Percentiles rank a stretch among this genome's conserved stretches.
phyloP scores from a whole-genome alignment of 2,888 invertebrate genomes.

The Caenorhabditis sp. region DNA sequence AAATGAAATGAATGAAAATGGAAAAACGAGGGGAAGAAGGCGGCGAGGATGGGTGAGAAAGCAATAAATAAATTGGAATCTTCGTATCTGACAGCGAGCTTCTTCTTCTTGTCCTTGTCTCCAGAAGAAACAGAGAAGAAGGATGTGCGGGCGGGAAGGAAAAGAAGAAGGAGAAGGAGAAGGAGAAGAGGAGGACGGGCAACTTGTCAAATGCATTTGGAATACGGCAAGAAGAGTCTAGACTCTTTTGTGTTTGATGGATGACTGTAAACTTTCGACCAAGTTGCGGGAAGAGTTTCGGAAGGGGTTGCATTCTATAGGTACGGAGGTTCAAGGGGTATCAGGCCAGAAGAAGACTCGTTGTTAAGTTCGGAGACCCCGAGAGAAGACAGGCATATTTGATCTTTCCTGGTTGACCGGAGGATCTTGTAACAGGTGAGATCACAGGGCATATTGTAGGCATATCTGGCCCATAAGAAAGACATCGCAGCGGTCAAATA shows the following conservation, averaged over 20 bases:
- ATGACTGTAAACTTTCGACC: neutral
- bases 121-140: neutral
- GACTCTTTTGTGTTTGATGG: constrained; percentile 1
- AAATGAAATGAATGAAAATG: constrained; percentile 39
- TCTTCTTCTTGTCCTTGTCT: no score
- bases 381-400: no score
- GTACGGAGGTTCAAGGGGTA: no score
- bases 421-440: no score
- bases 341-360: no score
- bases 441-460: no score
- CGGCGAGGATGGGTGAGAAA: constrained; percentile 35
- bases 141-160: neutral
- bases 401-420: no score
- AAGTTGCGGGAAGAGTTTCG: neutral
- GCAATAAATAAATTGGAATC: constrained; percentile 61
- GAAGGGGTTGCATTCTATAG: no score
- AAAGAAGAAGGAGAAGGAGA: neutral
- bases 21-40: constrained; percentile 4
- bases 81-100: constrained; percentile 18
- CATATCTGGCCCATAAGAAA: no score
- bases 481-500: no score
- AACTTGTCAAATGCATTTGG: constrained; percentile 12
- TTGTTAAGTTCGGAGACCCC: no score
- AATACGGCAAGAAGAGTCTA: constrained; percentile 22
- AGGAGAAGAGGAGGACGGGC: neutral